Base-by-base conservation (phyloP, 2,113 vertebrate genomes). In the Turnix velox region DNA sequence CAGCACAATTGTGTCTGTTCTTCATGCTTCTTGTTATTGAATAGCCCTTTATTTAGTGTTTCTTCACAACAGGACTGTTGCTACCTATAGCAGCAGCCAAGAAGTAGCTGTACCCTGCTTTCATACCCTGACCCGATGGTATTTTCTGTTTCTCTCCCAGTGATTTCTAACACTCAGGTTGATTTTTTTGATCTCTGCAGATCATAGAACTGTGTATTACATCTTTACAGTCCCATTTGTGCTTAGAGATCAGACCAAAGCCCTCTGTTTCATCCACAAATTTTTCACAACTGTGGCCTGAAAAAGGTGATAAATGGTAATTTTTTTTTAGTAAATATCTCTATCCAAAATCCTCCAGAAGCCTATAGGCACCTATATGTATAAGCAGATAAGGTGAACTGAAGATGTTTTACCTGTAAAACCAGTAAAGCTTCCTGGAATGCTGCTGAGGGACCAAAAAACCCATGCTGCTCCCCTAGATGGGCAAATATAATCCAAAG, bases 11-110 rank as follows among this genome's bases (percentile, higher is more conserved):
- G 72, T 85, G 87, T 58, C 76, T 75, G 3, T 73, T 92, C 73
- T 90, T 51, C n/a, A 39, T 81, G 63, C 63, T 90, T 77, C 86
- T 76, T 90, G 79, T 93, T 93, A 84, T 85, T 90, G 88, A 83
- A 69, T 73, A 90, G 63, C 51, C 72, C 62, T 88, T 88, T 84
- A 65, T 87, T 78, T 81, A 83, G 33, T 82, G 57, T 63, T 45
- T 82, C 51, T 19, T 42, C 35, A 42, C 43, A 43, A 49, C 63
- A 77, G 51, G 55, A 45, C 72, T 84, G 42, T 66, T 92, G 55
- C 63, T 88, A 49, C 63, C 68, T 77, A 52, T 39, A 76, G 42
- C 35, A 76, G 45, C 25, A 87, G 69, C 71, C 65, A 82, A 92
- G 63, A 62, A 49, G 20, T 49, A 68, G 33, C 66, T 77, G 80